A percentile compares a stretch with the other conserved stretches of the same genome.
Evolutionary conservation across 2,113 vertebrate species (phyloP).

Genomic region (Platanista minor): DNA sequence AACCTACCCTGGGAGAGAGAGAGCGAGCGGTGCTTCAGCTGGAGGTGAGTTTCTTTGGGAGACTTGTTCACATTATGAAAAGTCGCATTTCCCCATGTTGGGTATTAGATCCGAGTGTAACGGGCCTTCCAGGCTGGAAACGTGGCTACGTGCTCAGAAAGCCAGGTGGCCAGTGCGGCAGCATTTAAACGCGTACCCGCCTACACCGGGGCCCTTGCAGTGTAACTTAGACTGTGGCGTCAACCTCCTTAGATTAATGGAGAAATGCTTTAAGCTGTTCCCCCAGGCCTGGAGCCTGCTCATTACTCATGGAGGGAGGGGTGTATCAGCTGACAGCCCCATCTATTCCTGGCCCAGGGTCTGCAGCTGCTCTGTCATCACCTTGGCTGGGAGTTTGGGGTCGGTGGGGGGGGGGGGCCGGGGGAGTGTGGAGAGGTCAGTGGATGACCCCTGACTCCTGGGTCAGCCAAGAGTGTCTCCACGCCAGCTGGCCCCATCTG

Average conservation of each 20-base stretch:
- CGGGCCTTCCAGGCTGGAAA: slow-evolving; percentile 31
- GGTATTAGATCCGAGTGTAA: slow-evolving; percentile 41
- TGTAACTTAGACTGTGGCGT: too few relatives aligned
- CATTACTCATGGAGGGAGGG: background rate
- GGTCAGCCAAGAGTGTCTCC: background rate
- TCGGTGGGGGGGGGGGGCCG: rapidly evolving
- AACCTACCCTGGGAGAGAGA: background rate
- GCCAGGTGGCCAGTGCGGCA: rapidly evolving
- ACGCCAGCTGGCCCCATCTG: background rate
- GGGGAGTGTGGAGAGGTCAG: background rate
- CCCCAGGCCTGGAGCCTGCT: rapidly evolving
- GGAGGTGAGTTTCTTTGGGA: slow-evolving; percentile 35
- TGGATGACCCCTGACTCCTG: background rate
- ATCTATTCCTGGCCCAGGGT: background rate
- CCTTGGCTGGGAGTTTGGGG: background rate
- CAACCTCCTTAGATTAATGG: background rate
- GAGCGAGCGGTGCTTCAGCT: background rate
- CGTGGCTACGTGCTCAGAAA: background rate
- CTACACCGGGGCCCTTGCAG: rapidly evolving
- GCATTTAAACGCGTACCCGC: rapidly evolving
- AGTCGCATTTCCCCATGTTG: slow-evolving; percentile 41
- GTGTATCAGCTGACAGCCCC: background rate
- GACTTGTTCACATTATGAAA: slow-evolving; percentile 44
- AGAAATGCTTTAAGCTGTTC: background rate
- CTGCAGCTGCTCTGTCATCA: background rate